A percentile compares a stretch with the other conserved stretches of the same genome.
Evolutionary conservation across 2,797 vertebrate species (phyloP).

Genomic region (Ctenopoma multispine): DNA sequence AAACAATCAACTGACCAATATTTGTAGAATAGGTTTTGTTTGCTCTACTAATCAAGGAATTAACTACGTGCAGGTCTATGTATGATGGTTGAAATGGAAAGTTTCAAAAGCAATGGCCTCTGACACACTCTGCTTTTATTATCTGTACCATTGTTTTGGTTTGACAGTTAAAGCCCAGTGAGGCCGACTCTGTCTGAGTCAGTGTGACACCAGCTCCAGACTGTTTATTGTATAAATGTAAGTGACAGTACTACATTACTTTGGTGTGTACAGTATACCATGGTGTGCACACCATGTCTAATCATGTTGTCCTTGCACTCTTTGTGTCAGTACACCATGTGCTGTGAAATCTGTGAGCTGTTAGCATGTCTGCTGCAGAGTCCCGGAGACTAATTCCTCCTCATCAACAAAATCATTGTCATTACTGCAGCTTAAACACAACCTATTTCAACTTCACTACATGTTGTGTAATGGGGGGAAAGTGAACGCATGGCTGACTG

Average conservation of each 20-base stretch:
- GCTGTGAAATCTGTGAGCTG: constrained; percentile 67
- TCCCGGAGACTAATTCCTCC: constrained; percentile 13
- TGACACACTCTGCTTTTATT: background rate
- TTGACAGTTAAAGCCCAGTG: background rate
- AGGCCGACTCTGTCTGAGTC: background rate
- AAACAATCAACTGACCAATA: background rate
- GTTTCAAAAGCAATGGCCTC: no score
- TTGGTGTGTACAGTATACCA: background rate
- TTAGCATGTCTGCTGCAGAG: constrained; percentile 50
- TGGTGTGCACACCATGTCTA: constrained; percentile 30
- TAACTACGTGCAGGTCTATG: background rate
- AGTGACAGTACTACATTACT: background rate
- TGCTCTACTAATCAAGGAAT: background rate
- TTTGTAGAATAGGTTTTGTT: background rate
- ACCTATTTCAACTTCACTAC: constrained; percentile 29
- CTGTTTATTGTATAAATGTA: background rate
- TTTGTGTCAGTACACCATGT: constrained; percentile 56
- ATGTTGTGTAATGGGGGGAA: constrained; percentile 20
- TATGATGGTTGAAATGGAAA: background rate
- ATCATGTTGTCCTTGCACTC: constrained; percentile 34
- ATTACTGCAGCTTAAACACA: constrained; percentile 28
- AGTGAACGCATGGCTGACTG: constrained; percentile 38
- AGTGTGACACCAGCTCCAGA: background rate
- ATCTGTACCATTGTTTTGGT: background rate
- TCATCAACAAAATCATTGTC: constrained; percentile 16